Percentiles rank a stretch among this genome's conserved stretches.
Evolutionary conservation across 2,888 invertebrate genomes (phyloP).

Genomic region (Drosophila prostipennis): DNA sequence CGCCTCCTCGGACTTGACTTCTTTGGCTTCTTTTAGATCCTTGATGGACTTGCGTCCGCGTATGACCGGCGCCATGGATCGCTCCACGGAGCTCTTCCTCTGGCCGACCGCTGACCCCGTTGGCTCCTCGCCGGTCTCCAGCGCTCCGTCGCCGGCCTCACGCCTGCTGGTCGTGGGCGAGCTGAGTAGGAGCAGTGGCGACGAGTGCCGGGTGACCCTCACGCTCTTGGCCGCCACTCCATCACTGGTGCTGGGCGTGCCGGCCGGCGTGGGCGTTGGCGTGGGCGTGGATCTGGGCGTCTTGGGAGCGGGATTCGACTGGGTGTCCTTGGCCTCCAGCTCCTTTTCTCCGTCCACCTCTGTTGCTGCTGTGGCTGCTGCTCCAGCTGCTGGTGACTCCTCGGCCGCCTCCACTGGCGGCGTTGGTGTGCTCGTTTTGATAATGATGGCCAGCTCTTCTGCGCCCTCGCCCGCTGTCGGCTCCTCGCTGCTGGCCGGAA

Average conservation of each 20-base stretch:
- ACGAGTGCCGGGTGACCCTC: constrained; percentile 76
- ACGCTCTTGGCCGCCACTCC: constrained; percentile 41
- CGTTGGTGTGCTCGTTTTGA: constrained; percentile 5
- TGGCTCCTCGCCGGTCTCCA: constrained; percentile 16
- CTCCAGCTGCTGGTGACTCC: background rate
- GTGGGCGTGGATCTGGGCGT: constrained; percentile 33
- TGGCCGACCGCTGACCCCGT: constrained; percentile 31
- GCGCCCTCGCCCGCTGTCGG: constrained; percentile 9
- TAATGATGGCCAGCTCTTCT: constrained; percentile 6
- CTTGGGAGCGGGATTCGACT: constrained; percentile 12
- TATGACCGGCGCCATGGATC: constrained; percentile 43
- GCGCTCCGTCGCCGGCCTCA: constrained; percentile 18
- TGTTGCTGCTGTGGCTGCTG: background rate
- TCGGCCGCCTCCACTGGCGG: constrained; percentile 16
- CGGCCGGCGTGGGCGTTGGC: constrained; percentile 11
- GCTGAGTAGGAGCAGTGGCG: constrained; percentile 60
- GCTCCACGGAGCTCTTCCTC: constrained; percentile 59
- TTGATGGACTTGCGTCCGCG: constrained; percentile 80
- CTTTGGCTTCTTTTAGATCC: constrained; percentile 70
- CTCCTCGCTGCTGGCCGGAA: constrained; percentile 29
- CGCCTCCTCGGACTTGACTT: constrained; percentile 42
- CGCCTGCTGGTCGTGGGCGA: constrained; percentile 47
- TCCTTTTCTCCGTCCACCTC: constrained; percentile 1
- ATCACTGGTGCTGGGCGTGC: constrained; percentile 22
- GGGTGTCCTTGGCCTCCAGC: constrained; percentile 13